Conservation (phyloP, 1,140 invertebrate genomes). For the Heliothis virescens region DNA sequence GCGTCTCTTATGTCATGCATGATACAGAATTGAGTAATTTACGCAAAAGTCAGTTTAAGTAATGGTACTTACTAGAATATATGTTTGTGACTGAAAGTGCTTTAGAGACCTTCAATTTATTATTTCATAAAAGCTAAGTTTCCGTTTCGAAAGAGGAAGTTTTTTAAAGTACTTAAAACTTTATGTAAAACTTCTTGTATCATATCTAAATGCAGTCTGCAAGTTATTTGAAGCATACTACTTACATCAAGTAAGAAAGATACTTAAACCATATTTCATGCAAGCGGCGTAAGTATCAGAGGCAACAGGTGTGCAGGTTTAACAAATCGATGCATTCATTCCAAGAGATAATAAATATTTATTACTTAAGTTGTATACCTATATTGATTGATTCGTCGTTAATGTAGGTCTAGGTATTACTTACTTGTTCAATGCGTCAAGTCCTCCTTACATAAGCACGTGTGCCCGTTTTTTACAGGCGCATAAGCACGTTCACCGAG, state of each 20-base stretch:
- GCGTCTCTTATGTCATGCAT: conserved; percentile 39
- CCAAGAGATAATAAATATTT: neutral
- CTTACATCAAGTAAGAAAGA: no score
- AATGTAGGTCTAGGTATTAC: conserved; percentile 57
- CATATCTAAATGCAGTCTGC: no score
- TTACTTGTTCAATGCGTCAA: conserved; percentile 70
- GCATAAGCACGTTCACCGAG: conserved; percentile 69
- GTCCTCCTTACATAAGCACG: conserved; percentile 79
- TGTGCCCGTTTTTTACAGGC: conserved; percentile 73
- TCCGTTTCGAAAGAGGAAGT: no score
- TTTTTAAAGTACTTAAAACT: no score
- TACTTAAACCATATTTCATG: neutral
- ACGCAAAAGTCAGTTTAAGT: neutral
- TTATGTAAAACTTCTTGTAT: no score
- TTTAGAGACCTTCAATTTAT: neutral
- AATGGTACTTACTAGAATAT: neutral
- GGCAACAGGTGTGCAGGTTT: neutral
- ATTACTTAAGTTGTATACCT: conserved; percentile 22
- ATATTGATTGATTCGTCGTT: conserved; percentile 25
- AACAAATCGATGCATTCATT: conserved; percentile 9
- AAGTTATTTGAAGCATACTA: no score
- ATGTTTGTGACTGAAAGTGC: neutral
- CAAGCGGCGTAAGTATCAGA: neutral
- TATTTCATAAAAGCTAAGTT: no score
- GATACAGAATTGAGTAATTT: conserved; percentile 26